phyloP scores from a whole-genome alignment of 2,113 vertebrate species.

The Eolophus roseicapilla region DNA sequence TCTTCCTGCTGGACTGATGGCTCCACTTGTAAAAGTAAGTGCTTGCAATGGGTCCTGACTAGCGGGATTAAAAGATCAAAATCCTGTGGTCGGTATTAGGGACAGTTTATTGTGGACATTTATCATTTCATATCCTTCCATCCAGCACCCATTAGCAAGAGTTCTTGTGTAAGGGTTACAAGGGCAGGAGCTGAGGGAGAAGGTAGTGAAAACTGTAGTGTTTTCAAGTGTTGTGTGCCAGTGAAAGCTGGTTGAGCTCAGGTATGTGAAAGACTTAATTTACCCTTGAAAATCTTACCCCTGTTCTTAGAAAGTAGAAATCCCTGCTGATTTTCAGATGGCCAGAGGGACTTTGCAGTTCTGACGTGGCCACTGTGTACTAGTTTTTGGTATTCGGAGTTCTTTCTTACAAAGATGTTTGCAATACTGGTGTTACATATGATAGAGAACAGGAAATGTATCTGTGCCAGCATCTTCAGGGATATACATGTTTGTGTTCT shows the following conservation, averaged over 20 bases:
- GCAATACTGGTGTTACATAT: not conserved
- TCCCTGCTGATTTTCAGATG: not conserved
- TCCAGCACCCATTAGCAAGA: not conserved
- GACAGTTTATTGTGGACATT: fast-evolving
- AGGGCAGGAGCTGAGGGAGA: not conserved
- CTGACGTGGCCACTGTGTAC: not conserved
- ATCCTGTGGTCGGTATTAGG: not conserved
- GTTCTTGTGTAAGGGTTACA: not conserved
- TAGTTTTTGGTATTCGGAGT: not conserved
- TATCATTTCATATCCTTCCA: not conserved
- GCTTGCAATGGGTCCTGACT: not conserved
- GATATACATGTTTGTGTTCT: fast-evolving
- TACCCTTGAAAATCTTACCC: not conserved
- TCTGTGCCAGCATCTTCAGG: not conserved
- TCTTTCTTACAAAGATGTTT: not conserved
- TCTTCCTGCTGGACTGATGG: conserved; percentile 97
- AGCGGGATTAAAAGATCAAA: not conserved
- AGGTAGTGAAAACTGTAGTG: not conserved
- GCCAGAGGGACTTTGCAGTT: not conserved
- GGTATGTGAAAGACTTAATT: not conserved
- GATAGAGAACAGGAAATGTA: not conserved
- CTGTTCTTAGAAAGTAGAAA: not conserved
- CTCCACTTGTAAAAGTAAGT: conserved; percentile 91
- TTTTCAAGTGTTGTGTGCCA: not conserved
- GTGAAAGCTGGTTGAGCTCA: not conserved